A percentile compares a stretch with the other conserved stretches of the same genome.
Evolutionary conservation across 2,888 invertebrate genomes (phyloP).

Genomic region (Hirtodrosophila cameraria): DNA sequence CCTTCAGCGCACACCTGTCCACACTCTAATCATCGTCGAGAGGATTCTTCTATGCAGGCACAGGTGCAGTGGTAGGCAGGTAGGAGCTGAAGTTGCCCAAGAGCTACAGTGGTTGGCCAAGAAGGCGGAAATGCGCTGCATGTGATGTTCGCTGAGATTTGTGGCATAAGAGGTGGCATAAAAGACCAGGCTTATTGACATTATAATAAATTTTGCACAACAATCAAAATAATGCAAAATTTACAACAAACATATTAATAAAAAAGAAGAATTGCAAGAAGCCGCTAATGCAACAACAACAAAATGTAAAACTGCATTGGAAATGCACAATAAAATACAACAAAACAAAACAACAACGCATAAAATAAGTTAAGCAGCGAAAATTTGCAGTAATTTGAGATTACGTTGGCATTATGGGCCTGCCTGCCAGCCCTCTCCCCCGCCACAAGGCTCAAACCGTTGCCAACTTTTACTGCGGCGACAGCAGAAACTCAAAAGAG

Average conservation of each 20-base stretch:
- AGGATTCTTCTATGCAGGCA: slow-evolving; percentile 1
- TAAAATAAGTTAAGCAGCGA: slow-evolving; percentile 27
- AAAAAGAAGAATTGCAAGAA: slow-evolving; percentile 6
- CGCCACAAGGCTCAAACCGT: slow-evolving; percentile 26
- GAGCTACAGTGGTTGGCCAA: slow-evolving; percentile 26
- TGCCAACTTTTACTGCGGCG: slow-evolving; percentile 63
- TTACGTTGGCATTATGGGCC: slow-evolving; percentile 64
- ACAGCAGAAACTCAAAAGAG: slow-evolving; percentile 53
- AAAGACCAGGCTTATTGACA: slow-evolving; percentile 61
- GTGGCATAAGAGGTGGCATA: slow-evolving; percentile 27
- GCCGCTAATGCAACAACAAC: background rate
- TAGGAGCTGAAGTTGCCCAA: background rate
- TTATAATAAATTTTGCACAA: slow-evolving; percentile 63
- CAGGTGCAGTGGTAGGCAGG: slow-evolving; percentile 1
- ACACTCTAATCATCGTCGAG: slow-evolving; percentile 30
- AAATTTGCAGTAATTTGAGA: slow-evolving; percentile 77
- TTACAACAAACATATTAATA: slow-evolving; percentile 40
- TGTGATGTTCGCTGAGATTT: background rate
- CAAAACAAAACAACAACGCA: background rate
- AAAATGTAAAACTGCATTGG: slow-evolving; percentile 41
- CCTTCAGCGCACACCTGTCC: slow-evolving; percentile 66
- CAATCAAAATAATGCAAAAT: slow-evolving; percentile 69
- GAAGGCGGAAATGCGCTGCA: slow-evolving; percentile 55
- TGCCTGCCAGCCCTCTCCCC: background rate
- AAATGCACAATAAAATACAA: slow-evolving; percentile 65